Evolutionary conservation across 2,113 vertebrate genomes (phyloP), one percentile per base, ranked within the genome.

Genomic region (Crypturellus undulatus): DNA sequence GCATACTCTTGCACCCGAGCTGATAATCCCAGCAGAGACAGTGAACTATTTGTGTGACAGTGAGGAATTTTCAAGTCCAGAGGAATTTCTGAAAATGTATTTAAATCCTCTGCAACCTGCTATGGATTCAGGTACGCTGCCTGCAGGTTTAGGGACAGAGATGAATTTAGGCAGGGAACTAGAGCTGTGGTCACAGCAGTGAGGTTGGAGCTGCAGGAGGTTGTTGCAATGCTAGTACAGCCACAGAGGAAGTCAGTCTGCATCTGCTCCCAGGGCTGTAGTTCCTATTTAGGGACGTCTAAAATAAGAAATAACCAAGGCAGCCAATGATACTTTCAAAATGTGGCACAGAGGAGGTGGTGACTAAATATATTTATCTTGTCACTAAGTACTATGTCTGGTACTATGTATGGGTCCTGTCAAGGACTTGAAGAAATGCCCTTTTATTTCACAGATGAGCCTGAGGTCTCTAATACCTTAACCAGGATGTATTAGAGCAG

Each of bases 51-150:
- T 98, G 64, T 91, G 67, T 13, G 72, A 69, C 6, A 84, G 88
- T 16, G 63, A 95, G 32, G 89, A 96, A 45, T 95, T 95, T 10
- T 5, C 91, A 36, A 96, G 93, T 6, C 97, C 98, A 4, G 81
- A 52, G 45, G 63, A 94, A 12, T 98, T 98, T 40, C 54, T 97
- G 65, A 69, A 73, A 28, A 94, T 89, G 62, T 98, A 97, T 43
- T 69, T 92, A 30, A 97, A 84, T 22, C 97, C 98, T 30, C 30
- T 96, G 7, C 91, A 98, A 4, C 17, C 92, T 32, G 75, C 42
- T 32, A 43, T 96, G 42, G 97, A 97, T 82, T 95, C 98, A 84
- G 97, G 97, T 96, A 92, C 5, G 1, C 5, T 9, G 13, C 22
- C 5, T 3, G 4, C 18, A 10, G 36, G 5, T 4, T n/a, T 42